Evolutionary conservation across 2,888 invertebrate genomes (phyloP).

Genomic region (Cheilosia pagana): DNA sequence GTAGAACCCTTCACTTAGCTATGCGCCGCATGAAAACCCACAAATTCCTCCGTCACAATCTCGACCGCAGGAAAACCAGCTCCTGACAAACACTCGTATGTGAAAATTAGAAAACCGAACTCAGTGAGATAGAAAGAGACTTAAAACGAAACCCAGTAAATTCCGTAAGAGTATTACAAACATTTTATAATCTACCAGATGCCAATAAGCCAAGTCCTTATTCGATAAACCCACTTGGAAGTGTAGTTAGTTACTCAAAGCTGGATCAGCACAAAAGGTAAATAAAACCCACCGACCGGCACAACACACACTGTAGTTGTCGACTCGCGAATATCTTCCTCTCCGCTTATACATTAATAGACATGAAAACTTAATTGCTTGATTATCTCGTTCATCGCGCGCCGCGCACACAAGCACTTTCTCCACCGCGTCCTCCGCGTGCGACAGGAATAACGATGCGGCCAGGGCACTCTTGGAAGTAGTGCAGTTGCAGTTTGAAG

Average conservation of each 20-base stretch:
- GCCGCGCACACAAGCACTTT: constrained; percentile 61
- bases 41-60: too few species aligned
- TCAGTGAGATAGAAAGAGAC: not conserved
- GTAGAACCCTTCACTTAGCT: too few species aligned
- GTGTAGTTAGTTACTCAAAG: constrained; percentile 41
- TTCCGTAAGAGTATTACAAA: constrained; percentile 69
- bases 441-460: constrained; percentile 33
- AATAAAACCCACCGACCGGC: not conserved
- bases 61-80: not conserved
- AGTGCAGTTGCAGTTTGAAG: constrained; percentile 38
- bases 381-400: constrained; percentile 76
- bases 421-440: constrained; percentile 19
- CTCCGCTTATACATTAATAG: constrained; percentile 66
- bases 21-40: too few species aligned
- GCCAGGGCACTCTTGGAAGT: constrained; percentile 40
- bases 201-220: constrained; percentile 72
- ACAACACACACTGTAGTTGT: constrained; percentile 26
- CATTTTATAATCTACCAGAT: constrained; percentile 73
- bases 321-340: constrained; percentile 49
- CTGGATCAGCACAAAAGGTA: constrained; percentile 62
- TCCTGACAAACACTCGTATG: constrained; percentile 33
- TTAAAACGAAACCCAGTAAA: constrained; percentile 58
- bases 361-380: constrained; percentile 76
- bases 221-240: constrained; percentile 59
- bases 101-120: constrained; percentile 42